Evolutionary conservation across 2,113 vertebrate genomes (phyloP).

Genomic region (Pangasianodon hypophthalmus): DNA sequence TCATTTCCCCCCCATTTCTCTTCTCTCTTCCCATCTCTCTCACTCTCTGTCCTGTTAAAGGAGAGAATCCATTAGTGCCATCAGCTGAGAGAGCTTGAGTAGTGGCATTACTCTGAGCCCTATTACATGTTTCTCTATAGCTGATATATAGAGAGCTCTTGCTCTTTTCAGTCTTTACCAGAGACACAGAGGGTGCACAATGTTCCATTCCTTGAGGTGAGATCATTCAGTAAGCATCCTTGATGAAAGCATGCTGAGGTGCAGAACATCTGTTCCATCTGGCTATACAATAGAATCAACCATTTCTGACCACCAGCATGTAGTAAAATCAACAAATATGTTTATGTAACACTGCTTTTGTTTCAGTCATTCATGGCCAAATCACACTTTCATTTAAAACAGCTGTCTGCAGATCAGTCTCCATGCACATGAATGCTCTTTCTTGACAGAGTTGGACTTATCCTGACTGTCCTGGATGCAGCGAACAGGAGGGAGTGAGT

Average conservation of each 20-base stretch:
- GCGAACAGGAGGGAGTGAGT: background rate
- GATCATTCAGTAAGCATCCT: constrained; percentile 18
- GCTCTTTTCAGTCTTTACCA: constrained; percentile 72
- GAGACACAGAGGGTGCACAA: constrained; percentile 19
- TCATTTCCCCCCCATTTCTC: background rate
- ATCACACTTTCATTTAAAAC: background rate
- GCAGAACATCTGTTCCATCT: constrained; percentile 13
- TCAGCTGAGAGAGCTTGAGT: constrained; percentile 64
- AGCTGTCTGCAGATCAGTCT: background rate
- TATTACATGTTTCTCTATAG: constrained; percentile 71
- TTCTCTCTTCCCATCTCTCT: background rate
- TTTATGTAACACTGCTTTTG: background rate
- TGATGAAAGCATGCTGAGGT: background rate
- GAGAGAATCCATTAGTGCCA: constrained; percentile 63
- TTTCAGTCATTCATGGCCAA: background rate
- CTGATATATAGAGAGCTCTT: constrained; percentile 67
- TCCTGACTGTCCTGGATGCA: background rate
- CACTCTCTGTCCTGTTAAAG: background rate
- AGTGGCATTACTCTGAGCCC: constrained; percentile 70
- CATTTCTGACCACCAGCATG: background rate
- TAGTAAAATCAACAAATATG: constrained; percentile 7
- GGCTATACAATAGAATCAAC: background rate
- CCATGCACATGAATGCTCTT: background rate
- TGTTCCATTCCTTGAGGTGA: constrained; percentile 14
- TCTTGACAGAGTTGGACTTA: background rate